Conservation (phyloP, 1,140 invertebrate genomes). For the Sitobion miscanthi region DNA sequence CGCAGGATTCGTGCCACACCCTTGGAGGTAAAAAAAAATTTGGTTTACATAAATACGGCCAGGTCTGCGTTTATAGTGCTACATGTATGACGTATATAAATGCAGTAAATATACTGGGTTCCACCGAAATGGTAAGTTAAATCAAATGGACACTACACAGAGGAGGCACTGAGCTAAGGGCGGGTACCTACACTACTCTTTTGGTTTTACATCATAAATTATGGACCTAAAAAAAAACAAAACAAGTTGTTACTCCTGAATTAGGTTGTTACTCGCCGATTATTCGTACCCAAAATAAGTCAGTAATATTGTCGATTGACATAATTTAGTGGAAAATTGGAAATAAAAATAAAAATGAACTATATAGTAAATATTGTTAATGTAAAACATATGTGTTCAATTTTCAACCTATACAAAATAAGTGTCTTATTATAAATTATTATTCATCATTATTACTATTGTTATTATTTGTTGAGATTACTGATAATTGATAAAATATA, state of each 20-base stretch:
- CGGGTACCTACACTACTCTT: not conserved
- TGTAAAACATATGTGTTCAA: too few species aligned
- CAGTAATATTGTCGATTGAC: not conserved
- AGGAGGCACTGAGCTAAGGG: too few species aligned
- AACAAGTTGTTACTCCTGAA: not conserved
- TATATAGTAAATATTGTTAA: too few species aligned
- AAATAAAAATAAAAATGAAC: too few species aligned
- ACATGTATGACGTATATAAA: not conserved
- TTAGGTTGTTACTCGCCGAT: not conserved
- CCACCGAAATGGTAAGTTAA: not conserved
- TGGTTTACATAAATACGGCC: not conserved
- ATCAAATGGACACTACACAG: not conserved
- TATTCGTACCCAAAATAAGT: not conserved
- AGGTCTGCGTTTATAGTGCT: not conserved
- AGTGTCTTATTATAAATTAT: too few species aligned
- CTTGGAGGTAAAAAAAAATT: constrained; percentile 76
- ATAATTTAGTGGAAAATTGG: not conserved
- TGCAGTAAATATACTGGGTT: not conserved
- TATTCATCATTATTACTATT: too few species aligned
- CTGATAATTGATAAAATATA: too few species aligned
- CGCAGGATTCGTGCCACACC: constrained; percentile 78
- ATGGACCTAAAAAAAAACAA: not conserved
- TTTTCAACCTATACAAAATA: too few species aligned
- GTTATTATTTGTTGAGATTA: too few species aligned
- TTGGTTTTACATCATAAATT: not conserved